Evolutionary conservation across 2,888 invertebrate genomes (phyloP).

Genomic region (Diplazon laetatorius): DNA sequence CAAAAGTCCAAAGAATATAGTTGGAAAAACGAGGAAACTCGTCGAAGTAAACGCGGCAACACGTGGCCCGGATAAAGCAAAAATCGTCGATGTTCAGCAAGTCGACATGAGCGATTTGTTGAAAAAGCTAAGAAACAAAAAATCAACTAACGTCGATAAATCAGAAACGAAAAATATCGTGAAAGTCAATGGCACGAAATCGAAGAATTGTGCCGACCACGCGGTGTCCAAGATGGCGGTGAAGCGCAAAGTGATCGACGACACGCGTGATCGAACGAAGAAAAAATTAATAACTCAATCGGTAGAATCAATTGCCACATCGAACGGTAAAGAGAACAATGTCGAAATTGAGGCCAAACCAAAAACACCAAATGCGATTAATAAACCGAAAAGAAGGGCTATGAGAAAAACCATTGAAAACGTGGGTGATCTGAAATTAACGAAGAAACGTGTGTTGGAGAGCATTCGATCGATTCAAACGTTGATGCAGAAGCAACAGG

Average conservation of each 20-base stretch:
- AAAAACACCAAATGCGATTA: conserved; percentile 28
- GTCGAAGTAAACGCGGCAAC: conserved; percentile 16
- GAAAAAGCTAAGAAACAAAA: not conserved
- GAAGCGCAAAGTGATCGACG: conserved; percentile 2
- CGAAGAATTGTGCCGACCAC: conserved; percentile 1
- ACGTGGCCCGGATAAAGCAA: conserved; percentile 20
- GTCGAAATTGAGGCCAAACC: conserved; percentile 41
- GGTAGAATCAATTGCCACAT: not conserved
- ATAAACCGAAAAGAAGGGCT: conserved; percentile 16
- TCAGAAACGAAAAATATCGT: not conserved
- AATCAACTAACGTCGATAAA: not conserved
- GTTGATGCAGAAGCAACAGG: conserved; percentile 75
- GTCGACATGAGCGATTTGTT: not conserved
- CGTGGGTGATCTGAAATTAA: conserved; percentile 63
- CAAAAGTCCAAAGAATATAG: not conserved
- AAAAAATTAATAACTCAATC: conserved; percentile 21
- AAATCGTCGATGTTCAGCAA: conserved; percentile 7
- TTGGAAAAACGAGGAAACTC: not conserved
- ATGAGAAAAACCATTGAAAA: conserved; percentile 17
- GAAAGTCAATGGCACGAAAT: conserved; percentile 12
- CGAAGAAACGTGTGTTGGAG: conserved; percentile 74
- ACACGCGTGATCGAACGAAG: conserved; percentile 39
- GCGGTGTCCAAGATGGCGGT: conserved; percentile 42
- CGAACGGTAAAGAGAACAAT: conserved; percentile 47
- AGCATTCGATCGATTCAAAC: conserved; percentile 79